Conservation (phyloP, 35 echinoderm and acorn worm species). For the Anneissia japonica region DNA sequence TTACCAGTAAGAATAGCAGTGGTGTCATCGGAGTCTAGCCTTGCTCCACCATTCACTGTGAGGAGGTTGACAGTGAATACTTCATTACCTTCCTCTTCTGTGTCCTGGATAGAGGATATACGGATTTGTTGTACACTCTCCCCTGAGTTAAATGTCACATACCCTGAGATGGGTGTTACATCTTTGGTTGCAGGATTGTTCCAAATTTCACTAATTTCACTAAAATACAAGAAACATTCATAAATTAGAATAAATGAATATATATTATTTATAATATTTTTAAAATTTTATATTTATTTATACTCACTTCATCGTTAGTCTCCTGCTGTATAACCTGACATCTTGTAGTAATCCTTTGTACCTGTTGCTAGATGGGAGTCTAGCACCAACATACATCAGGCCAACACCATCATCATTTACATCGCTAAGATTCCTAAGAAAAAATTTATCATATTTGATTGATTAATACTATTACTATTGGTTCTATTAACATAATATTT, state of each 20-base stretch:
- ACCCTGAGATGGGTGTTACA: slow-evolving; percentile 67
- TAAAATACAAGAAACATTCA: slow-evolving; percentile 2
- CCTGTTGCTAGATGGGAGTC: slow-evolving; percentile 23
- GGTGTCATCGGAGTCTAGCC: slow-evolving; percentile 44
- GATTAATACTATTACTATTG: not conserved
- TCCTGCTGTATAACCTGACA: slow-evolving; percentile 79
- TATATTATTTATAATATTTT: not conserved
- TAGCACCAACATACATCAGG: slow-evolving; percentile 63
- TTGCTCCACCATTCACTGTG: slow-evolving; percentile 62
- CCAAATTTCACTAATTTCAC: slow-evolving; percentile 79
- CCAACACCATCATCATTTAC: slow-evolving; percentile 55
- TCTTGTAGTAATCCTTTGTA: slow-evolving; percentile 82
- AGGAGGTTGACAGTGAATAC: slow-evolving; percentile 79
- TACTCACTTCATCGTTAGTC: slow-evolving; percentile 62
- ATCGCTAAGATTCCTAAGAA: slow-evolving; percentile 10
- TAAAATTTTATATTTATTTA: too few relatives aligned
- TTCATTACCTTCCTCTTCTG: slow-evolving; percentile 89
- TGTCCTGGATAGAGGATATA: slow-evolving; percentile 58
- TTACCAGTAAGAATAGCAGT: slow-evolving; percentile 72
- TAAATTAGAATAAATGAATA: not conserved
- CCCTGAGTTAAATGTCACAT: slow-evolving; percentile 59
- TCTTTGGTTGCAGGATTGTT: slow-evolving; percentile 50
- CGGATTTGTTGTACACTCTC: slow-evolving; percentile 12
- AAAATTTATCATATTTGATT: too few relatives aligned
- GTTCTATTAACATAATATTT: too few relatives aligned